These are phyloP conservation scores for Gephyroberyx darwinii DNA, from an alignment of 2,797 vertebrate species.

Conservation along the genomic window DNA sequence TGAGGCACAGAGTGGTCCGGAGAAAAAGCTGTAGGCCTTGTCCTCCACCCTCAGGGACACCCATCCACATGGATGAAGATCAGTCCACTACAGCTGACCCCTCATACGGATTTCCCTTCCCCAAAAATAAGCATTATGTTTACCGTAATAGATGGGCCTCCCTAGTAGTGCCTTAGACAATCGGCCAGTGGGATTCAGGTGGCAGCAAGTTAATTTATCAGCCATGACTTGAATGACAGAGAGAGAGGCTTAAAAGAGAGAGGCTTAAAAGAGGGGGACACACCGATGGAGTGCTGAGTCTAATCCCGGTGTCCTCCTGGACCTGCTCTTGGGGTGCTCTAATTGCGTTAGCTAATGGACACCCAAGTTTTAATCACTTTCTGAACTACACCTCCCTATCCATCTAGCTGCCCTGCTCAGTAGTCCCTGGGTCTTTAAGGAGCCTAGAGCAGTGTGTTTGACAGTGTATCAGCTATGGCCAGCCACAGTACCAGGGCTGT, in stretches of 20 bases:
- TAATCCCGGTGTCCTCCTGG: conserved; percentile 40
- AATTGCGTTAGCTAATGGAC: conserved; percentile 73
- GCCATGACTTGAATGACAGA: conserved; percentile 35
- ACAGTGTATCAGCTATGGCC: conserved; percentile 53
- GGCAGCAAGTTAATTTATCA: conserved; percentile 39
- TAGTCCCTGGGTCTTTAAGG: conserved; percentile 60
- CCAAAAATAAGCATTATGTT: conserved; percentile 37
- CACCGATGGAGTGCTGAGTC: conserved; percentile 5
- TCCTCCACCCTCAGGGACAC: background rate
- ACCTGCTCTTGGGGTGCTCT: conserved; percentile 55
- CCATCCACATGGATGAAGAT: conserved; percentile 32
- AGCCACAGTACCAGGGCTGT: conserved; percentile 31
- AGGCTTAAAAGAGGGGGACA: conserved; percentile 34
- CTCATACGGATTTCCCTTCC: conserved; percentile 32
- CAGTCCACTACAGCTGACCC: conserved; percentile 36
- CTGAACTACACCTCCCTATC: conserved; percentile 66
- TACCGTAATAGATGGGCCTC: conserved; percentile 48
- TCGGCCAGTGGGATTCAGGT: conserved; percentile 36
- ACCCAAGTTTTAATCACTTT: conserved; percentile 75
- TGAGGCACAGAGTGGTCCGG: conserved; percentile 31
- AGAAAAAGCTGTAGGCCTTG: background rate
- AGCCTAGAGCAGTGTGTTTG: conserved; percentile 60
- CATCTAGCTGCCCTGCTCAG: conserved; percentile 65
- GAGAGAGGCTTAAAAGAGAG: background rate
- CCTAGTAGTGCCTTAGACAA: conserved; percentile 27